These are phyloP conservation scores for Brachionus sp. DNA, from an alignment of 1,140 invertebrate species.

Conservation along the genomic window DNA sequence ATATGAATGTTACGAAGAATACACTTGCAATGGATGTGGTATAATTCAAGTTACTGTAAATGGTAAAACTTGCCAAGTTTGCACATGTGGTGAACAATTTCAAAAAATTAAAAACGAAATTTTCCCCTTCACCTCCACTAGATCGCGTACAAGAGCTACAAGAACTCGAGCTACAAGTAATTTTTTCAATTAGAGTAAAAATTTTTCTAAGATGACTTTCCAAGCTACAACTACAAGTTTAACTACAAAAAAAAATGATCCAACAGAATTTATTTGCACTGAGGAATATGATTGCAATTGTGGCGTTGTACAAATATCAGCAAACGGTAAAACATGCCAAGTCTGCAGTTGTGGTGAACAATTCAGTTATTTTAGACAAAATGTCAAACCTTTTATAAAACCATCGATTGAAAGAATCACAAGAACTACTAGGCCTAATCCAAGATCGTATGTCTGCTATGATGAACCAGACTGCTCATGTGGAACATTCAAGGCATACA, in stretches of 20 bases:
- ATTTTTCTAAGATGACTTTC: not conserved
- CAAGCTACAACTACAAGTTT: not conserved
- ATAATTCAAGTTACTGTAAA: not conserved
- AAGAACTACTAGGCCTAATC: not conserved
- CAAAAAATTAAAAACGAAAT: not conserved
- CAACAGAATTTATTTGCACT: not conserved
- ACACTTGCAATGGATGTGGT: not conserved
- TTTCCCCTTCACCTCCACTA: not conserved
- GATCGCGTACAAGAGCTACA: not conserved
- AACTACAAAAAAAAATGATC: not conserved
- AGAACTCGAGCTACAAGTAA: not conserved
- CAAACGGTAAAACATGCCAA: conserved; percentile 7
- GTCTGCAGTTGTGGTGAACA: conserved; percentile 19
- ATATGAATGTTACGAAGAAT: not conserved
- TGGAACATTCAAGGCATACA: not conserved
- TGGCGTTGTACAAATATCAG: not conserved
- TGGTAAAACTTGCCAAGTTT: not conserved
- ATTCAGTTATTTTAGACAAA: not conserved
- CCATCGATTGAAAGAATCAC: not conserved
- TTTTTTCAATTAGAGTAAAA: not conserved
- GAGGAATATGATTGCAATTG: not conserved
- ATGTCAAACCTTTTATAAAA: not conserved
- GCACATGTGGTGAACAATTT: not conserved
- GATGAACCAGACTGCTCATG: not conserved
- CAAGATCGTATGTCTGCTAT: not conserved